A percentile compares a stretch with the other conserved stretches of the same genome.
phyloP scores from a whole-genome alignment of 2,113 vertebrate species.

The Formicarius rufipectus region DNA sequence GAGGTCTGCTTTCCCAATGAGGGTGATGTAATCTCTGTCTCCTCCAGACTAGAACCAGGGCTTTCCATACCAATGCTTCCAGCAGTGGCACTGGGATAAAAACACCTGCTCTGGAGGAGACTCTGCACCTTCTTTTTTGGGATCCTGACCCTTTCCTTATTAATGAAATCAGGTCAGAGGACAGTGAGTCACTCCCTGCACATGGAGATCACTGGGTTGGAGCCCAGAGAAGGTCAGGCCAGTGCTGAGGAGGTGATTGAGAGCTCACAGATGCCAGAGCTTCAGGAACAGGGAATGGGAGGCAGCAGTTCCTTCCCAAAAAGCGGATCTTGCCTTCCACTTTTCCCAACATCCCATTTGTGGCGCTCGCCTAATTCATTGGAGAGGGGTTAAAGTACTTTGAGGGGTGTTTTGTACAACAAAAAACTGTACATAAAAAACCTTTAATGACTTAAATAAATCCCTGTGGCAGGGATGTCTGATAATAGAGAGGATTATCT shows the following conservation, averaged over 20 bases:
- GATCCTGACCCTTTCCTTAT: neutral
- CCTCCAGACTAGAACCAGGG: neutral
- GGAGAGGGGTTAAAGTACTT: neutral
- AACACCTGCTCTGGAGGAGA: neutral
- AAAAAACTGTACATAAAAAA: constrained; percentile 1
- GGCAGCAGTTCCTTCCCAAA: neutral
- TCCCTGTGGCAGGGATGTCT: neutral
- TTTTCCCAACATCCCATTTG: neutral
- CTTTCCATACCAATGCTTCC: neutral
- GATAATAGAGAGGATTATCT: neutral
- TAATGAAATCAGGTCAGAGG: neutral
- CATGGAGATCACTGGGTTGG: neutral
- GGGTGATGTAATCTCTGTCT: neutral
- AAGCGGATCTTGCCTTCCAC: neutral
- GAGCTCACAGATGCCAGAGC: neutral
- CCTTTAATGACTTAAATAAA: constrained; percentile 18
- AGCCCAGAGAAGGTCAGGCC: neutral
- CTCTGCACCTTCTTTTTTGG: neutral
- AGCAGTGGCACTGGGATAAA: accelerated
- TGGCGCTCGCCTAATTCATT: neutral
- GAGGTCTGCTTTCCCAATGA: neutral
- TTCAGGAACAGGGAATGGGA: neutral
- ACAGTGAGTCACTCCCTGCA: neutral
- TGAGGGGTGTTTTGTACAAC: neutral
- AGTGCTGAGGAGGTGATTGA: neutral